Evolutionary conservation across 1,140 invertebrate genomes (phyloP), one percentile per base, ranked within the genome.

Genomic region (Marisa cornuarietis): DNA sequence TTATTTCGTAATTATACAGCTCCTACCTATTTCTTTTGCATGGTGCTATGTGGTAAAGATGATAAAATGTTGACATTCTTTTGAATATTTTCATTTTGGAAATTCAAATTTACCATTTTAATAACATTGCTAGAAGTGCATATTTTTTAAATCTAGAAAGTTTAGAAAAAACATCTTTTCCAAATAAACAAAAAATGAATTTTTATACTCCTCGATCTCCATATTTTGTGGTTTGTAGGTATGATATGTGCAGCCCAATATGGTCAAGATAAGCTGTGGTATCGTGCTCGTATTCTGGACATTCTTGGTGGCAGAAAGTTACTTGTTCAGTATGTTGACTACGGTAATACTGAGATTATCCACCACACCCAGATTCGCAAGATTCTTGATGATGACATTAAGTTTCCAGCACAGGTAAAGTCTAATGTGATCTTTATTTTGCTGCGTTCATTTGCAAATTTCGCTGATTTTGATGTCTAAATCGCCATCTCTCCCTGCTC

Each of bases 301-400:
- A 18, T 85, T 20, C 89, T 88, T 6, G 87, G 87, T 6, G 72
- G 86, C 42, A 86, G 88, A 68, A 88, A 84, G 75, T 88, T 92
- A 0, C 82, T 89, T 81, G 91, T 94, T 7, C 89, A 90, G 76
- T 91, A 90, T 71, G 91, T 94, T 1, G 93, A 94, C 83, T 89
- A 84, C 84, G 93, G 93, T 51, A 88, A 87, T 51, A 88, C 76
- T 3, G 82, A 88, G 63, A 77, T 78, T 13, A 65, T 92, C 20
- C 80, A 83, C 18, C 81, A 85, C 66, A 75, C 72, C 22, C 80
- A 79, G 22, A 76, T 87, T 10, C 72, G 82, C 69, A 86, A 86
- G 61, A 76, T 87, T 42, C 80, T 87, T 22, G 85, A 86, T 71
- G 76, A 68, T 52, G 82, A 79, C 66, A 65, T 87, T 5, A 81